Conservation (phyloP, 2,888 invertebrate genomes). For the Platypus cylindrus region DNA sequence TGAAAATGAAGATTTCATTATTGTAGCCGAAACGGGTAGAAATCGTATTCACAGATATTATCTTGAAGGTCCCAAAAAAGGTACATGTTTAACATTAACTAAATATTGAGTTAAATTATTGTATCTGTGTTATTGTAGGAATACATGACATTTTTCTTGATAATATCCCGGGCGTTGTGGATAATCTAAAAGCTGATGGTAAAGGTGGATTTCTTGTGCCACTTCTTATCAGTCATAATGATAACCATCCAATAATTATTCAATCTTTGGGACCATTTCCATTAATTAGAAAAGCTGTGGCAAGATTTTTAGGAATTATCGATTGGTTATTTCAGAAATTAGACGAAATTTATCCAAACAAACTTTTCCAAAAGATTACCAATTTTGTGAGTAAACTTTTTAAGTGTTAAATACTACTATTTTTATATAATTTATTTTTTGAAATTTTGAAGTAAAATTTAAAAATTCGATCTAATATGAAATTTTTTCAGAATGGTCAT, state of each 20-base stretch:
- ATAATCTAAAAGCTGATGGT: constrained; percentile 44
- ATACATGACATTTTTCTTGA: constrained; percentile 66
- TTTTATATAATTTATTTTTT: background rate
- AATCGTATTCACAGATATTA: constrained; percentile 63
- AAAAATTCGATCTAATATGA: background rate
- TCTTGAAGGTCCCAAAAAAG: constrained; percentile 68
- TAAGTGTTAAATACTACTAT: background rate
- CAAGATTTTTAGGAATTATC: constrained; percentile 44
- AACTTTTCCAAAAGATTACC: constrained; percentile 45
- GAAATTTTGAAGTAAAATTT: background rate
- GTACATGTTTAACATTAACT: constrained; percentile 32
- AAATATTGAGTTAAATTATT: background rate
- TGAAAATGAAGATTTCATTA: constrained; percentile 65
- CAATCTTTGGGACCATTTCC: constrained; percentile 50
- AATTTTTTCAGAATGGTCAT: constrained; percentile 55
- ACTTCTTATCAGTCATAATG: constrained; percentile 42
- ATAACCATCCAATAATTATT: constrained; percentile 41
- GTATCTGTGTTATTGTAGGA: constrained; percentile 6
- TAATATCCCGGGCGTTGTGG: constrained; percentile 64
- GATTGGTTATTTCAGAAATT: constrained; percentile 35
- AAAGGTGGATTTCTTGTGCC: constrained; percentile 53
- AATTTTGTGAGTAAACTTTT: constrained; percentile 41
- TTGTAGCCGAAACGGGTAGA: constrained; percentile 60
- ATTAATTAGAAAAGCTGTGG: constrained; percentile 48
- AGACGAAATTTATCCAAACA: constrained; percentile 52